These are phyloP conservation scores for Psilanteris sp. DNA, from an alignment of 1,140 invertebrate genomes.

Conservation along the genomic window DNA sequence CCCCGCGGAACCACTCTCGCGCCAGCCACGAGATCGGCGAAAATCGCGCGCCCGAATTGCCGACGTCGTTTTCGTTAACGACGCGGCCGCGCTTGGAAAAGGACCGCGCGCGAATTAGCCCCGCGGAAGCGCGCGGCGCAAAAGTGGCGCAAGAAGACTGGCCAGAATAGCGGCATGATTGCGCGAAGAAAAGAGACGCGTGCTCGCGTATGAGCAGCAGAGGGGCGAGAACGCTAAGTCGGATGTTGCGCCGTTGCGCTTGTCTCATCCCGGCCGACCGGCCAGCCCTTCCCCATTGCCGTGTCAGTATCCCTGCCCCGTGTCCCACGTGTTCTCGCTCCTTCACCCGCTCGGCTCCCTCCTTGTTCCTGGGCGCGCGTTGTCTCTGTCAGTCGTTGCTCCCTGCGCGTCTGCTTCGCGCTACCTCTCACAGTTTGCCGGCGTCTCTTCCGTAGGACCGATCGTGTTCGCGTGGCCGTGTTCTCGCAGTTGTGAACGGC, in stretches of 20 bases:
- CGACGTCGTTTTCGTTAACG: too few relatives aligned
- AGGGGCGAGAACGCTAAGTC: constrained; percentile 21
- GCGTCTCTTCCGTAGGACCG: constrained; percentile 73
- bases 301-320: constrained; percentile 4
- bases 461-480: constrained; percentile 44
- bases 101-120: not conserved
- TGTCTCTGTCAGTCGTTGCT: constrained; percentile 56
- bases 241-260: constrained; percentile 33
- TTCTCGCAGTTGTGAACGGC: too few relatives aligned
- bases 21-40: too few relatives aligned
- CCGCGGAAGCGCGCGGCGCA: not conserved
- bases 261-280: constrained; percentile 14
- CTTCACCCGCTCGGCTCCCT: constrained; percentile 39
- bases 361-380: constrained; percentile 28
- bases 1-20: too few relatives aligned
- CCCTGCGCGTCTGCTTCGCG: constrained; percentile 67
- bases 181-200: constrained; percentile 20
- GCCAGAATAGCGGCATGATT: not conserved
- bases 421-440: constrained; percentile 73
- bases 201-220: not conserved
- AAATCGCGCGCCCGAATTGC: too few relatives aligned
- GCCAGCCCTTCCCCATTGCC: constrained; percentile 10
- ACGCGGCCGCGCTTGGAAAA: constrained; percentile 2
- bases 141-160: not conserved
- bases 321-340: constrained; percentile 49